These are phyloP conservation scores for Trichechus manatus DNA, from an alignment of 2,113 vertebrate species.

Conservation along the genomic window DNA sequence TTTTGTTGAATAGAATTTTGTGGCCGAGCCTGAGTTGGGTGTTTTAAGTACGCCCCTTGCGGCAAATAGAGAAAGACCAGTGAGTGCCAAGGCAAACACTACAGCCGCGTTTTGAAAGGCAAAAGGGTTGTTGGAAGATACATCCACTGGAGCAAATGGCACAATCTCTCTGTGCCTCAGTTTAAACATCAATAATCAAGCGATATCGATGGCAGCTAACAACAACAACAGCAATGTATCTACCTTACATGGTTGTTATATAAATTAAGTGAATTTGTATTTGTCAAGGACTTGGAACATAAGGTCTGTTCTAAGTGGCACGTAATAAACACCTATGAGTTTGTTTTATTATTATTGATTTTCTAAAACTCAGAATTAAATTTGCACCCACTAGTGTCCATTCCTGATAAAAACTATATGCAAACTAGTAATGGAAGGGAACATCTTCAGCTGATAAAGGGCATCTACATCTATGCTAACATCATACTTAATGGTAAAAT, in stretches of 20 bases:
- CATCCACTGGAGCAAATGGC: not conserved
- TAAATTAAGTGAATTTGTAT: not conserved
- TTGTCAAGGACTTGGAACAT: not conserved
- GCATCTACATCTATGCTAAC: not conserved
- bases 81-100: not conserved
- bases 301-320: not conserved
- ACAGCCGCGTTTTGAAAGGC: not conserved
- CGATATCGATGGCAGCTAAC: not conserved
- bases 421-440: not conserved
- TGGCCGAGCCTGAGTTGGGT: not conserved
- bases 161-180: not conserved
- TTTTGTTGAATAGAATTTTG: not conserved
- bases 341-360: not conserved
- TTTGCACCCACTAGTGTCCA: not conserved
- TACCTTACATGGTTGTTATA: not conserved
- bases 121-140: not conserved
- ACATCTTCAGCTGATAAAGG: not conserved
- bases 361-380: not conserved
- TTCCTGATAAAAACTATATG: not conserved
- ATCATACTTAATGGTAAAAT: not conserved
- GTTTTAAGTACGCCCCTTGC: not conserved
- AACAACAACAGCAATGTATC: not conserved
- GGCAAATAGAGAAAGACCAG: not conserved
- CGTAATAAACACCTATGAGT: not conserved
- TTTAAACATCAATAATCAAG: not conserved